Conservation (phyloP, 92 coral and sea anemone species). For the Zoanthus sansibaricus region DNA sequence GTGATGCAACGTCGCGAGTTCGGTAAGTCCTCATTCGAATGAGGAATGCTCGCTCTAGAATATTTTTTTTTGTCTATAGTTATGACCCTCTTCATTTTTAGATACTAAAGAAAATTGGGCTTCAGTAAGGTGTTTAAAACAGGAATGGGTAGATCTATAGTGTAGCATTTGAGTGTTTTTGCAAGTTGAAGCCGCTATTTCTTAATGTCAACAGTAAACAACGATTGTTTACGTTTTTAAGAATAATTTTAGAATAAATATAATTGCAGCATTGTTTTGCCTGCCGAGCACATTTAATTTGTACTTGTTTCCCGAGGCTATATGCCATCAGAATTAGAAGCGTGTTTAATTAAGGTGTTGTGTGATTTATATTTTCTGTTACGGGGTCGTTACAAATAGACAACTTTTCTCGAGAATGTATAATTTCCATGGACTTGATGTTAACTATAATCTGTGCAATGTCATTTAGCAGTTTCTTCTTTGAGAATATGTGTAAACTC, state of each 20-base stretch:
- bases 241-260: background rate
- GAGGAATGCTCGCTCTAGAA: too few species aligned
- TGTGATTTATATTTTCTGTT: too few species aligned
- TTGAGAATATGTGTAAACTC: too few species aligned
- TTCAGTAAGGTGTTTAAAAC: background rate
- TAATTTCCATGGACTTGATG: too few species aligned
- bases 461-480: too few species aligned
- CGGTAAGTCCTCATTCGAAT: too few species aligned
- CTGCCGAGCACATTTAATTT: background rate
- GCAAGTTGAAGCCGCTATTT: background rate
- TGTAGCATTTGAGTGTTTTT: background rate
- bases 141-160: background rate
- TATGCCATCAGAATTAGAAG: too few species aligned
- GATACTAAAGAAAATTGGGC: background rate
- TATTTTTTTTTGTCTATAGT: background rate
- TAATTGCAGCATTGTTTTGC: background rate
- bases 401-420: too few species aligned
- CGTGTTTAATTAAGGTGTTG: too few species aligned
- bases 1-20: background rate
- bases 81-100: background rate
- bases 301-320: too few species aligned
- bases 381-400: too few species aligned
- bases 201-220: background rate
- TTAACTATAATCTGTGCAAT: too few species aligned
- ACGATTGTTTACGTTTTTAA: background rate